phyloP scores from a whole-genome alignment of 2,113 vertebrate species.

The Tachysurus fulvidraco region DNA sequence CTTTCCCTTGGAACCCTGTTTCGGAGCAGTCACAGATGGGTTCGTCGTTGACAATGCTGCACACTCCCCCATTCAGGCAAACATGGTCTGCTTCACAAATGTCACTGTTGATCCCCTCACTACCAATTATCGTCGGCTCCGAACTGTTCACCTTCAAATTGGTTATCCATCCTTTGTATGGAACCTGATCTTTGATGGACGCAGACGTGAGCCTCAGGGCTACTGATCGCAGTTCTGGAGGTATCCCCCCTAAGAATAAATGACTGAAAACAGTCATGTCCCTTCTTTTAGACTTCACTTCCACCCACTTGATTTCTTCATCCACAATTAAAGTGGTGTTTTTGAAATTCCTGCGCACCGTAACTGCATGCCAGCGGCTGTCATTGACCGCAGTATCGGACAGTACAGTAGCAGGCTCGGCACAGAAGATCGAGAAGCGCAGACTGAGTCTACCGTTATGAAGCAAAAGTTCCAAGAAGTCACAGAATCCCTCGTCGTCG shows the following conservation, averaged over 20 bases:
- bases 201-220: conserved; percentile 88
- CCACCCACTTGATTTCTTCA: conserved; percentile 89
- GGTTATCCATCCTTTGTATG: conserved; percentile 93
- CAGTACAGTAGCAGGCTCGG: conserved; percentile 88
- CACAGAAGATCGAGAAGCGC: conserved; percentile 98
- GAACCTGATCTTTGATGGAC: conserved; percentile 82
- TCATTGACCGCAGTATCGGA: conserved; percentile 89
- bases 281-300: conserved; percentile 93
- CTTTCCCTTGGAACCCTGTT: conserved; percentile 93
- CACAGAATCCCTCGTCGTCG: conserved; percentile 97
- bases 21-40: conserved; percentile 93
- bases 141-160: conserved; percentile 86
- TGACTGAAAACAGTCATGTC: conserved; percentile 98
- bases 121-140: conserved; percentile 73
- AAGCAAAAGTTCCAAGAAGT: conserved; percentile 96
- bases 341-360: conserved; percentile 91
- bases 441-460: conserved; percentile 90
- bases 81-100: conserved; percentile 81
- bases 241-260: conserved; percentile 90
- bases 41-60: conserved; percentile 91
- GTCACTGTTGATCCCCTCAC: conserved; percentile 85
- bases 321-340: conserved; percentile 93
- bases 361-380: conserved; percentile 87
- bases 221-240: conserved; percentile 84
- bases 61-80: conserved; percentile 95